Percentiles rank a stretch among this genome's conserved stretches.
phyloP scores from a whole-genome alignment of 2,797 vertebrate genomes.

The Pteronotus mesoamericanus region DNA sequence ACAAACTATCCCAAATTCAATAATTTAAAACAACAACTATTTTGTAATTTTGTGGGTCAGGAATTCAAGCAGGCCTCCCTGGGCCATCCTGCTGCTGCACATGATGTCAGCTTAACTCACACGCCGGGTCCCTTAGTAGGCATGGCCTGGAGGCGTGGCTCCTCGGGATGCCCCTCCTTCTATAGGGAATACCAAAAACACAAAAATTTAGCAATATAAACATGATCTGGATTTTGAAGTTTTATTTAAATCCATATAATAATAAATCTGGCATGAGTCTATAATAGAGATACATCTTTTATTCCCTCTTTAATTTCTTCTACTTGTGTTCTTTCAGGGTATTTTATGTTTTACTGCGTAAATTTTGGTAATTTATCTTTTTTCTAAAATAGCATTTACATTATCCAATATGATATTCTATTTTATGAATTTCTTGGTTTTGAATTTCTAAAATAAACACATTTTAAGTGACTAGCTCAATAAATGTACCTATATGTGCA shows the following conservation, averaged over 20 bases:
- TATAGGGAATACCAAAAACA: neutral
- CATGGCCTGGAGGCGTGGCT: neutral
- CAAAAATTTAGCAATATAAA: neutral
- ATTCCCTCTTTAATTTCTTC: neutral
- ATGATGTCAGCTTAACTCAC: neutral
- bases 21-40: neutral
- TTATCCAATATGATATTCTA: neutral
- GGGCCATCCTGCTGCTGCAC: neutral
- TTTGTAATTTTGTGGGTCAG: neutral
- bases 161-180: neutral
- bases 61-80: neutral
- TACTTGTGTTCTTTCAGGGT: neutral
- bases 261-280: neutral
- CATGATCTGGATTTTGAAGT: neutral
- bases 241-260: neutral
- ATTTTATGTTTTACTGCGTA: neutral
- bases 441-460: conserved; percentile 16
- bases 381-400: neutral
- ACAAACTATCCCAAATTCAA: neutral
- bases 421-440: neutral
- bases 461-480: neutral
- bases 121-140: neutral
- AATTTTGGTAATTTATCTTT: neutral
- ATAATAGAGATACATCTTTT: neutral
- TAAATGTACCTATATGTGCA: neutral